Evolutionary conservation across 2,797 vertebrate species (phyloP), one percentile per base, ranked within the genome.

Genomic region (Hephaestus fuliginosus): DNA sequence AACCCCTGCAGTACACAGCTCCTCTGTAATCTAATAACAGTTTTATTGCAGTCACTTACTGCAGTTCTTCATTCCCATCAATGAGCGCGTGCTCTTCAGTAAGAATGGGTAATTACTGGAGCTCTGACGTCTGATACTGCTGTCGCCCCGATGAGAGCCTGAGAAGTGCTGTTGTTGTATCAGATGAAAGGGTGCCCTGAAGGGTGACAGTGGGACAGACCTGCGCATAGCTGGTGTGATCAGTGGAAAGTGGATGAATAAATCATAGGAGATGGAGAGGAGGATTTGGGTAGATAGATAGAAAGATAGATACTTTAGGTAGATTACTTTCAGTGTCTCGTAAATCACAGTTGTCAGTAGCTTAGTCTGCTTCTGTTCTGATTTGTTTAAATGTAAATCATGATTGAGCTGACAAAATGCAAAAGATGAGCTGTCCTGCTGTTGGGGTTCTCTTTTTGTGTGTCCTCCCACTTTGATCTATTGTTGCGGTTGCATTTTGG

Each of bases 181-280:
- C 77, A 85, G 82, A 91, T 88, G 80, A 89, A 91, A 91, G 70
- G 70, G 22, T 55, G 44, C 2, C 53, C 64, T 55, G 68, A 73
- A 60, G 66, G 62, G 62, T 70, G 74, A 78, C 80, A 41, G 57
- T 64, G 79, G 68, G 58, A 73, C 41, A 64, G 81, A 84, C 28
- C 83, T 84, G 81, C 70, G 64, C 74, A 52, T 74, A 60, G 72
- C 84, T 70, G 71, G 46, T 87, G 65, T 86, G 90, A 93, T 91
- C 92, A 82, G 78, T 89, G 89, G 79, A 91, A 89, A 92, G 84
- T 89, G 82, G 79, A 93, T 95, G 89, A 94, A 94, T 95, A 89
- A 95, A 91, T 94, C 60, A 95, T 88, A 52, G 55, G 48, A 44
- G 55, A 71, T 33, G 48, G 17, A 63, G 74, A 91, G 64, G 25